A percentile compares a stretch with the other conserved stretches of the same genome.
Evolutionary conservation across 2,888 invertebrate genomes (phyloP).

Genomic region (Pandemis cinnamomeana): DNA sequence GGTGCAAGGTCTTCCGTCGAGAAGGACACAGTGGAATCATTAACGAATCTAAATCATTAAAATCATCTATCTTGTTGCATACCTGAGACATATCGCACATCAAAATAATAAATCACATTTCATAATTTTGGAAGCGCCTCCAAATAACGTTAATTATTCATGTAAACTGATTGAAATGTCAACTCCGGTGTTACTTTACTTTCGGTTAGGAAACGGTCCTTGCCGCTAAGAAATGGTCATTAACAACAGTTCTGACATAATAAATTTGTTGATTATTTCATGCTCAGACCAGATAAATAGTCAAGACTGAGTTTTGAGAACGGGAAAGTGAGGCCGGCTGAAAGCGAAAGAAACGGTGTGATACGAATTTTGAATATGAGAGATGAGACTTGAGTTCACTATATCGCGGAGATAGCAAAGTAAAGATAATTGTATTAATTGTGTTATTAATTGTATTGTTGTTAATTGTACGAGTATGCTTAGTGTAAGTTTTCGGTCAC

Average conservation of each 20-base stretch:
- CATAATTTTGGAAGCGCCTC: constrained; percentile 31
- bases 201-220: constrained; percentile 24
- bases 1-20: neutral
- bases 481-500: too few species aligned
- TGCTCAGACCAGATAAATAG: too few species aligned
- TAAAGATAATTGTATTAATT: too few species aligned
- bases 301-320: too few species aligned
- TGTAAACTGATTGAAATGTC: constrained; percentile 33
- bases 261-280: too few species aligned
- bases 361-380: too few species aligned
- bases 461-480: too few species aligned
- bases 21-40: neutral
- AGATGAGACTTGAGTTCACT: too few species aligned
- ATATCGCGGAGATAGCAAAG: too few species aligned
- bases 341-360: too few species aligned
- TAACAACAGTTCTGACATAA: neutral
- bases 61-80: constrained; percentile 21
- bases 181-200: constrained; percentile 1
- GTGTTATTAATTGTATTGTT: too few species aligned
- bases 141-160: constrained; percentile 14
- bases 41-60: constrained; percentile 28
- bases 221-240: constrained; percentile 2
- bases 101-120: constrained; percentile 34
- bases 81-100: constrained; percentile 33
- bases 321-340: too few species aligned